Base-by-base conservation (phyloP, 92 coral and sea anemone species). In the Porites evermanni region DNA sequence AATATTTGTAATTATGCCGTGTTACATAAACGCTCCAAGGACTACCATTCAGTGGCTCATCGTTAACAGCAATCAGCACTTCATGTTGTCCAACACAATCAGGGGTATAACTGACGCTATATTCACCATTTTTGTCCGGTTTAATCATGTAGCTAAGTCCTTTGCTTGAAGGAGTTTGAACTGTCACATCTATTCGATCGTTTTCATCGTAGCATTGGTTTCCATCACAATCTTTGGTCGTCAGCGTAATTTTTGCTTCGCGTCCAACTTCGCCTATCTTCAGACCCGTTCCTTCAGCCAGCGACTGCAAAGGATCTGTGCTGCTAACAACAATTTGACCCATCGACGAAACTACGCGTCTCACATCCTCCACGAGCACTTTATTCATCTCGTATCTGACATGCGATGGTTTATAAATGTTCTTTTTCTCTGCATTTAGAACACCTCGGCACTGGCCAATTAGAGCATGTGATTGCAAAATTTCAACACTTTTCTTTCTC, bases 161-260 rank as follows among this genome's bases (percentile, higher is more conserved):
- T 53, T 59, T 68, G 12, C 79, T 54, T 8, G 79, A 18, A 29
- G 91, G 88, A 12, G 72, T 85, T 18, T 77, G n/a, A 24, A 90
- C 72, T 13, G 61, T 47, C 29, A 90, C 93, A 29, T 80, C 82
- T 52, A 90, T 88, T 78, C 51, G 32, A 54, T 90, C 93, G 0
- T 83, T 78, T 67, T 81, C 59, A 11, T 85, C 83, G 66, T 81
- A 87, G 77, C 79, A 69, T 85, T 79, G 88, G 67, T 88, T 81
- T 87, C 93, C 93, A 9, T 67, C 32, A 18, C 81, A 79, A 65
- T 74, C 84, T 1, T 87, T 85, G 53, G 91, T 90, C 16, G 74
- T 85, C 74, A 90, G 79, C 44, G 88, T 67, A 67, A 90, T 86
- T 26, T 77, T 78, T 29, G 88, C 56, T 54, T 59, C 63, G 53